Evolutionary conservation across 2,797 vertebrate species (phyloP).

Genomic region (Gambusia yucatana): DNA sequence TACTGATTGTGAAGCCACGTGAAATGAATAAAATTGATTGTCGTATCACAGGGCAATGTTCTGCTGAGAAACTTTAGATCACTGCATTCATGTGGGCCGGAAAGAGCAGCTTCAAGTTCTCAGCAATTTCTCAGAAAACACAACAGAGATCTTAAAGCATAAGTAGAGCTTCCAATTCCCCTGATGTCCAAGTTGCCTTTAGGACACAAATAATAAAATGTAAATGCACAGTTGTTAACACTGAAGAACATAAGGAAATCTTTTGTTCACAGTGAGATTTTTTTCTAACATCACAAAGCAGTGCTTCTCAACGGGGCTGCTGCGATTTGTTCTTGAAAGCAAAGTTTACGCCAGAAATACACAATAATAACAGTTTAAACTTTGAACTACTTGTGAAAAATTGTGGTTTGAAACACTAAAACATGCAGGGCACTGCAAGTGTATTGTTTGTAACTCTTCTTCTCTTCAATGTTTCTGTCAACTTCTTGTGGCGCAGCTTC

Average conservation of each 20-base stretch:
- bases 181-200: not conserved
- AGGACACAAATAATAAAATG: not conserved
- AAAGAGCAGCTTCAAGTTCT: not conserved
- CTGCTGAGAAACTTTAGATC: not conserved
- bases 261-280: not conserved
- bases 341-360: not conserved
- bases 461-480: not conserved
- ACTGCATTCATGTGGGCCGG: not conserved
- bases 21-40: not conserved
- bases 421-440: not conserved
- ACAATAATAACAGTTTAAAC: not conserved
- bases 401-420: not conserved
- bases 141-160: not conserved
- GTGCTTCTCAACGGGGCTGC: too few species aligned
- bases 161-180: not conserved
- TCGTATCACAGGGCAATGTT: not conserved
- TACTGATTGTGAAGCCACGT: conserved; percentile 6
- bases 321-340: too few species aligned
- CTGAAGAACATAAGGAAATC: not conserved
- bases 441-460: not conserved
- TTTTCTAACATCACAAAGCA: not conserved
- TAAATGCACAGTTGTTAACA: not conserved
- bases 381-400: not conserved
- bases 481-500: not conserved
- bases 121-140: not conserved